A percentile compares a stretch with the other conserved stretches of the same genome.
Conservation (phyloP, 2,113 vertebrate genomes). For the Rattus rattus region DNA sequence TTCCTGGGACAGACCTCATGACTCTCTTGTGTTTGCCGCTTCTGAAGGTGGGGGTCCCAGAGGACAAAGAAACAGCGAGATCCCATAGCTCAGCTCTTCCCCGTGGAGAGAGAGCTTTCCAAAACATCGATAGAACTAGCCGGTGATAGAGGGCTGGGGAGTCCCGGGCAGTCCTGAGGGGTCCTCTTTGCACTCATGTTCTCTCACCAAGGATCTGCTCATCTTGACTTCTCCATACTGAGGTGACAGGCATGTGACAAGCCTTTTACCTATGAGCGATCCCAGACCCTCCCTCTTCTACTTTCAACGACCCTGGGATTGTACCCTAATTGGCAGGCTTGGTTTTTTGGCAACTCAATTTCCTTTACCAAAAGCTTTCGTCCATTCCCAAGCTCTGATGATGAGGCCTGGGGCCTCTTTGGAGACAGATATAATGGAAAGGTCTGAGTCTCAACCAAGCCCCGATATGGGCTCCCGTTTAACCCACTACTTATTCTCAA, state of each 20-base stretch:
- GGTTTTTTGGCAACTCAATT: neutral
- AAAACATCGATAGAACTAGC: rapidly evolving
- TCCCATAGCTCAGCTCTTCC: neutral
- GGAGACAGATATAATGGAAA: neutral
- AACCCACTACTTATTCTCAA: neutral
- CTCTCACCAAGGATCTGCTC: neutral
- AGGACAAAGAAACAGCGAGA: neutral
- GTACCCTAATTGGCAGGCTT: rapidly evolving
- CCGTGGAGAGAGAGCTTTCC: neutral
- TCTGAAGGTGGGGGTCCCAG: neutral
- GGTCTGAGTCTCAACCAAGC: neutral
- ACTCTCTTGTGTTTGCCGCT: neutral
- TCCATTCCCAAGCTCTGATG: neutral
- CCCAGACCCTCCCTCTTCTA: neutral
- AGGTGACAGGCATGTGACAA: neutral
- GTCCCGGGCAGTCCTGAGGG: neutral
- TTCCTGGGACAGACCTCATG: neutral
- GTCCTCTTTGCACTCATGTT: neutral
- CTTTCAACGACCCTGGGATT: neutral
- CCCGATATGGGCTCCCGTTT: neutral
- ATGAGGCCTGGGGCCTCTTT: neutral
- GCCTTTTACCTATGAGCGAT: neutral
- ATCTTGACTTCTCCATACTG: neutral
- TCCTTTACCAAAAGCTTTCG: neutral
- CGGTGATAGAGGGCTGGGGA: neutral